These are phyloP conservation scores for Poeciliopsis paucimaculata DNA, from an alignment of 2,797 vertebrate genomes.

Conservation along the genomic window DNA sequence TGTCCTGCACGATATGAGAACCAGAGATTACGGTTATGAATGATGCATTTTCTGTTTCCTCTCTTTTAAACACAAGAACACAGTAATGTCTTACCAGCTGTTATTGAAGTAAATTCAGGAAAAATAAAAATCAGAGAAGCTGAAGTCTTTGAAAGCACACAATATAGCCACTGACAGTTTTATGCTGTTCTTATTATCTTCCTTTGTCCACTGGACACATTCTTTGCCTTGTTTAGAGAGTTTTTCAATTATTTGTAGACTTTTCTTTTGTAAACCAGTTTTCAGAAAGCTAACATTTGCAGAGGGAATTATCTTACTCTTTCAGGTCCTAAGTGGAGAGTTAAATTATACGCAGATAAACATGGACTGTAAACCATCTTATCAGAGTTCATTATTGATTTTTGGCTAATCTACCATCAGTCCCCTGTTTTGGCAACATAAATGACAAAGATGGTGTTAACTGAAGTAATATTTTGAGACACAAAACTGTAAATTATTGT, in stretches of 20 bases:
- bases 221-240: background rate
- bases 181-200: background rate
- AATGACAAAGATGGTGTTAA: slow-evolving; percentile 18
- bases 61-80: background rate
- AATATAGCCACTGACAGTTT: slow-evolving; percentile 13
- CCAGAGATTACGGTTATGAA: slow-evolving; percentile 5
- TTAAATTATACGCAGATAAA: background rate
- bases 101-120: background rate
- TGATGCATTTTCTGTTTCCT: background rate
- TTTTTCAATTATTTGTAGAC: background rate
- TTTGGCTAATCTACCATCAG: background rate
- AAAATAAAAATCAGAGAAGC: slow-evolving; percentile 8
- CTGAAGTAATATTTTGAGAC: slow-evolving; percentile 22
- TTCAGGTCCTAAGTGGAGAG: background rate
- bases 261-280: background rate
- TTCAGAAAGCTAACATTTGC: slow-evolving; percentile 46
- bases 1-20: slow-evolving; percentile 15
- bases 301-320: slow-evolving; percentile 11
- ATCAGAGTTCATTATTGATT: background rate
- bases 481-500: slow-evolving; percentile 41
- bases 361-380: background rate
- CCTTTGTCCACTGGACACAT: background rate
- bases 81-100: background rate
- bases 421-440: background rate
- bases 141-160: slow-evolving; percentile 5